Conservation (phyloP, 2,888 invertebrate genomes). For the Catocala fraxini region DNA sequence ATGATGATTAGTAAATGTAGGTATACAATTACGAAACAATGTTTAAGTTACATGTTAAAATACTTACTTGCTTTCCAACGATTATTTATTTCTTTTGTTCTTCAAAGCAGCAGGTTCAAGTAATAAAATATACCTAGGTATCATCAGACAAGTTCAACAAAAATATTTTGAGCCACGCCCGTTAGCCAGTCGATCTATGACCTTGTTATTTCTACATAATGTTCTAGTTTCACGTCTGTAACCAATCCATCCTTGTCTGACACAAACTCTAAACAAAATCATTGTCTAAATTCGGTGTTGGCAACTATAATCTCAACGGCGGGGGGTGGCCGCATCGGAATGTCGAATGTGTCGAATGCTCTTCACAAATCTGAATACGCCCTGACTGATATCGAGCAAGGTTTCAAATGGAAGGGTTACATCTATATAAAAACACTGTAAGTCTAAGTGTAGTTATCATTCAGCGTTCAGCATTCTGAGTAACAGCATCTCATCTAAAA, state of each 20-base stretch:
- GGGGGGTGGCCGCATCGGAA: slow-evolving; percentile 66
- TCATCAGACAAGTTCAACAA: slow-evolving; percentile 12
- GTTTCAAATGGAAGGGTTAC: slow-evolving; percentile 59
- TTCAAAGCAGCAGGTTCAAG: not conserved
- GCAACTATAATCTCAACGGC: slow-evolving; percentile 59
- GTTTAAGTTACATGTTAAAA: too few relatives aligned
- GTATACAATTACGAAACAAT: too few relatives aligned
- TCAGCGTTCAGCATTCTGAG: slow-evolving; percentile 51
- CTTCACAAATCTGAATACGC: slow-evolving; percentile 54
- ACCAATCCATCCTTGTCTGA: slow-evolving; percentile 38
- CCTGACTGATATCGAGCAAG: slow-evolving; percentile 61
- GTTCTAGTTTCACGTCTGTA: slow-evolving; percentile 33
- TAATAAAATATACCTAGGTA: not conserved
- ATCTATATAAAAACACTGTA: slow-evolving; percentile 67
- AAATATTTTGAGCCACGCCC: slow-evolving; percentile 19
- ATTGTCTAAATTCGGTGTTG: slow-evolving; percentile 49
- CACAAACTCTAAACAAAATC: slow-evolving; percentile 45
- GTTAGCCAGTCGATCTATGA: slow-evolving; percentile 35
- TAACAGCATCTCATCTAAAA: slow-evolving; percentile 38
- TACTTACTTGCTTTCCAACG: too few relatives aligned
- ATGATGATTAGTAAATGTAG: too few relatives aligned
- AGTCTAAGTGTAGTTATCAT: slow-evolving; percentile 56
- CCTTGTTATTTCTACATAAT: slow-evolving; percentile 33
- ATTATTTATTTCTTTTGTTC: too few relatives aligned
- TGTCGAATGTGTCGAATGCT: slow-evolving; percentile 51